phyloP scores from a whole-genome alignment of 2,888 invertebrate species.

The Aethes cnicana region DNA sequence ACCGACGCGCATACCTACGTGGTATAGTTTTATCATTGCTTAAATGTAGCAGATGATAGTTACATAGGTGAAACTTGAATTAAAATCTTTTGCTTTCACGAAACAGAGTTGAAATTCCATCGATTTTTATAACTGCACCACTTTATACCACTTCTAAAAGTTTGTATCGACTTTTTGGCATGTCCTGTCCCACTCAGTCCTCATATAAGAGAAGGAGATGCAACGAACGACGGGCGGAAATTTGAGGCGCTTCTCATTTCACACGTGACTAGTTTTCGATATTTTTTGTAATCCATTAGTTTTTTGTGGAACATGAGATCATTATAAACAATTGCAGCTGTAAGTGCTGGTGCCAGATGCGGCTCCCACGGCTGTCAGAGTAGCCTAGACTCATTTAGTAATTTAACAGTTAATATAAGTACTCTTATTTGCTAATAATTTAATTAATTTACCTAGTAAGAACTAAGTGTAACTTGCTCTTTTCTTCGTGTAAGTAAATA shows the following conservation, averaged over 20 bases:
- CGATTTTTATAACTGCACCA: neutral
- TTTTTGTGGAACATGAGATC: conserved; percentile 2
- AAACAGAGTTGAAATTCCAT: neutral
- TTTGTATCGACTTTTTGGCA: conserved; percentile 5
- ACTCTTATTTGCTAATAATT: no score
- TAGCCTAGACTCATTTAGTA: no score
- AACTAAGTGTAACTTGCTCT: no score
- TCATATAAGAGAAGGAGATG: neutral
- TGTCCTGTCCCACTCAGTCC: neutral
- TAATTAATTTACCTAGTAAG: no score
- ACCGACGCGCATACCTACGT: conserved; percentile 1
- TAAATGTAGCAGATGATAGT: neutral
- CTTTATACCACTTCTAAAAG: conserved; percentile 2
- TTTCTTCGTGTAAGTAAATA: no score
- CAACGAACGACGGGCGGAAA: neutral
- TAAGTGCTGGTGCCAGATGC: neutral
- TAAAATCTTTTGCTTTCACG: neutral
- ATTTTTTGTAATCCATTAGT: conserved; percentile 15
- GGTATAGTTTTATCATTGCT: conserved; percentile 8
- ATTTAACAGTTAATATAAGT: no score
- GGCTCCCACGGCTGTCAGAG: conserved; percentile 12
- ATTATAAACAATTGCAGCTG: conserved; percentile 8
- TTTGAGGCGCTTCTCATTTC: conserved; percentile 3
- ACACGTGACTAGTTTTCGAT: conserved; percentile 5
- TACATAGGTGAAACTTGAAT: neutral